Evolutionary conservation across 2,797 vertebrate species (phyloP).

Genomic region (Etheostoma nigrum): DNA sequence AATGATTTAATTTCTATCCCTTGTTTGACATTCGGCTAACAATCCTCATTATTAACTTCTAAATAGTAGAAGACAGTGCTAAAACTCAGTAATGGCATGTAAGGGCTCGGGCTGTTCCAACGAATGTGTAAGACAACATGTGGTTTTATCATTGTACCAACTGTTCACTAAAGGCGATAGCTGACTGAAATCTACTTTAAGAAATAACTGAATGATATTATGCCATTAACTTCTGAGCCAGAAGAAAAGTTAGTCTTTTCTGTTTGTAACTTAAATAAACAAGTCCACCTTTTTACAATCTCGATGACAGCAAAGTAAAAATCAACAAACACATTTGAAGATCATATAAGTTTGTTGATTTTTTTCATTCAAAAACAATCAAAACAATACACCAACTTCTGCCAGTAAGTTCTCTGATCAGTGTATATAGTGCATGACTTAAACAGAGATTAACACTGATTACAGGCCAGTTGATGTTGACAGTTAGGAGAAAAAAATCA

Average conservation of each 20-base stretch:
- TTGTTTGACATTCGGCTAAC: not conserved
- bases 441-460: not conserved
- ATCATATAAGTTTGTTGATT: not conserved
- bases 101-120: not conserved
- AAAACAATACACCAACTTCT: conserved; percentile 35
- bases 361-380: not conserved
- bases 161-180: not conserved
- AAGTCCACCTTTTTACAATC: not conserved
- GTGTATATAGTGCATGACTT: not conserved
- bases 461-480: not conserved
- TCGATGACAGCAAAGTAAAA: not conserved
- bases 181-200: not conserved
- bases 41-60: conserved; percentile 5
- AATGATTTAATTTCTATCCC: not conserved
- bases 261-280: not conserved
- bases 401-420: conserved; percentile 2
- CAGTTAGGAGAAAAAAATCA: not conserved
- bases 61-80: not conserved
- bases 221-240: not conserved
- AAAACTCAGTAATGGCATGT: not conserved
- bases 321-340: not conserved
- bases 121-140: not conserved
- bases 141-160: not conserved
- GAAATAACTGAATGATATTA: not conserved
- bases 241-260: not conserved